These are phyloP conservation scores for Dioctria rufipes DNA, from an alignment of 2,888 invertebrate genomes.

Conservation along the genomic window DNA sequence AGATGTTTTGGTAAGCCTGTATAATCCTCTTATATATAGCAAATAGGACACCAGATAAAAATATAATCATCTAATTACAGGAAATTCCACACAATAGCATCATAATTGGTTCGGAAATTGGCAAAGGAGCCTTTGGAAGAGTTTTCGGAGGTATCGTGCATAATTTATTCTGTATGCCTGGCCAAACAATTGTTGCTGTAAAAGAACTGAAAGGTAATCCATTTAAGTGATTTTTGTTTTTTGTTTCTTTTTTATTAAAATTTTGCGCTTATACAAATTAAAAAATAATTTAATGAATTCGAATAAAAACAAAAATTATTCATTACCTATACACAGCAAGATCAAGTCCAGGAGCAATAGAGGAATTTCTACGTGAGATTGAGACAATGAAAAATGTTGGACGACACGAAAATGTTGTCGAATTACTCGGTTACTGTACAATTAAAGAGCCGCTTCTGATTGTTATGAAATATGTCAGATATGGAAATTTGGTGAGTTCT, in stretches of 20 bases:
- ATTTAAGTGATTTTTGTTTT: not conserved
- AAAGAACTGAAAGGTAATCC: conserved; percentile 80
- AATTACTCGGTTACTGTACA: conserved; percentile 81
- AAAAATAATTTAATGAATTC: not conserved
- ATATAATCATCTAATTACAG: conserved; percentile 58
- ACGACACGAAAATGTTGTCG: conserved; percentile 82
- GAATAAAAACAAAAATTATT: conserved; percentile 22
- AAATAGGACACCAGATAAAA: not conserved
- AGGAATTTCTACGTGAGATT: conserved; percentile 85
- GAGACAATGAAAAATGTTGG: conserved; percentile 84
- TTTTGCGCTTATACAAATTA: conserved; percentile 1
- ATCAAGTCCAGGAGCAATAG: conserved; percentile 75
- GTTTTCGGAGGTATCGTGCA: conserved; percentile 79
- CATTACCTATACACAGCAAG: conserved; percentile 70
- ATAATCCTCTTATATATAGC: not conserved
- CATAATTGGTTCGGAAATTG: conserved; percentile 73
- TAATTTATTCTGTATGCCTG: conserved; percentile 71
- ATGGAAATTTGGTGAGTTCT: conserved; percentile 78
- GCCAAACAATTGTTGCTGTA: conserved; percentile 78
- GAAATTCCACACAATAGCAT: conserved; percentile 67
- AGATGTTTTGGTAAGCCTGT: conserved; percentile 72
- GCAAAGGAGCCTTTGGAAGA: conserved; percentile 83
- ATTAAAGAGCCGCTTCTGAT: conserved; percentile 79
- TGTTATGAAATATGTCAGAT: conserved; percentile 84
- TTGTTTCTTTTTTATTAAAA: not conserved